Conservation (phyloP, 2,888 invertebrate genomes). For the Drosophila paranaensis region DNA sequence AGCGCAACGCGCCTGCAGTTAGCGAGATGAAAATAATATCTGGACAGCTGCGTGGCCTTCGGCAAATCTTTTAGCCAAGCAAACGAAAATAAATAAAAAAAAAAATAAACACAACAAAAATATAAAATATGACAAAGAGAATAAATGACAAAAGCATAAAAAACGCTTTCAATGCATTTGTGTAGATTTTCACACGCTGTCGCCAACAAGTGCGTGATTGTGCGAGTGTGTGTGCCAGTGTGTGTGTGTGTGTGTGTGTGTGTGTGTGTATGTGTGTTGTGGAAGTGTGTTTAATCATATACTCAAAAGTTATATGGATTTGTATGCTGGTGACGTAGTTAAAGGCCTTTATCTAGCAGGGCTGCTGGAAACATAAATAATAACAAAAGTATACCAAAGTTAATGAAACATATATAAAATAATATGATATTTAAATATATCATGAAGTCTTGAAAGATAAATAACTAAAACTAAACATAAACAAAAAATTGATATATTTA, state of each 20-base stretch:
- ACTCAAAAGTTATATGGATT: slow-evolving; percentile 20
- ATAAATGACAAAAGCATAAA: not conserved
- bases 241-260: not conserved
- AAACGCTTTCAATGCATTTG: slow-evolving; percentile 35
- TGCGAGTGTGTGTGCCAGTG: slow-evolving; percentile 23
- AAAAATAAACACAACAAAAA: slow-evolving; percentile 13
- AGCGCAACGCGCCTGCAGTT: slow-evolving; percentile 20
- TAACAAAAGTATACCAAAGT: too few relatives aligned
- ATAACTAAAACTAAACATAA: not conserved
- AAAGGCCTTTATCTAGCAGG: slow-evolving; percentile 33
- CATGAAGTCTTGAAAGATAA: not conserved
- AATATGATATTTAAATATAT: too few relatives aligned
- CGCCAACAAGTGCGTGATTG: slow-evolving; percentile 43
- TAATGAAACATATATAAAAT: too few relatives aligned
- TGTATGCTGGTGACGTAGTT: slow-evolving; percentile 44
- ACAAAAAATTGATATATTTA: not conserved
- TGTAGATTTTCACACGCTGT: slow-evolving; percentile 72
- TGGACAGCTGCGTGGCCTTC: slow-evolving; percentile 41
- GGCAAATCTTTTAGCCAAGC: slow-evolving; percentile 28
- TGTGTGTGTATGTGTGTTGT: slow-evolving; percentile 4
- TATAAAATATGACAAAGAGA: slow-evolving; percentile 11
- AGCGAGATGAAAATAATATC: slow-evolving; percentile 31
- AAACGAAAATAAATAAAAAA: slow-evolving; percentile 8
- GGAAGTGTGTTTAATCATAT: slow-evolving; percentile 13
- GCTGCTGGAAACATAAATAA: slow-evolving; percentile 8